Evolutionary conservation across 1,140 invertebrate species (phyloP), one percentile per base, ranked within the genome.

Genomic region (Prorops nasuta): DNA sequence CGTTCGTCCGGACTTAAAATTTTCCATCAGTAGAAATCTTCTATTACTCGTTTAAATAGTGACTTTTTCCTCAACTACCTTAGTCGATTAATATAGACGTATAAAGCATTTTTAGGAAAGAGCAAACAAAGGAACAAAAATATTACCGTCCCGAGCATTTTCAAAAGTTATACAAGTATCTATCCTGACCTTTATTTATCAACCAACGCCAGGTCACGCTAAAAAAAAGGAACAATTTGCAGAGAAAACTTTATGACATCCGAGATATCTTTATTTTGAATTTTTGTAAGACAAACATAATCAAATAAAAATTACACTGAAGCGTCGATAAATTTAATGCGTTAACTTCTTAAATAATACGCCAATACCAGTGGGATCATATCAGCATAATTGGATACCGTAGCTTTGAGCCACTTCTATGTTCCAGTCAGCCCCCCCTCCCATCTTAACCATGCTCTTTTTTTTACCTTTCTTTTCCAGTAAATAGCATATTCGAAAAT

Each of bases 221-320:
- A 35, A 35, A 35, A 14, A 14, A 35, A 35, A 8, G 34, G 34
- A 10, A 15, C 14, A 35, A 28, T 6, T 28, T 28, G 6, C 24
- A 35, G 34, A 10, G 14, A 35, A 15, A 35, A 35, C 34, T 9
- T 4, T 4, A 21, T 52, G 48, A 64, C 54, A 60, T 57, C 54
- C 52, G 56, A 65, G 60, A 67, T 62, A 63, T 63, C 56, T 69
- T 69, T 67, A 68, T 68, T 69, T 61, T 45, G 46, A 64, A 59
- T 60, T 64, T 56, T 63, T 52, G 46, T 67, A 58, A 66, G 65
- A 67, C 56, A 67, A 67, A 69, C 63, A 67, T 67, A 67, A 67
- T 66, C 57, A 67, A 67, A 67, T 64, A 67, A 67, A 67, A 67
- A 64, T 45, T 60, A 63, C 62, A 67, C 56, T 65, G 58, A 66